A percentile compares a stretch with the other conserved stretches of the same genome.
phyloP scores from a whole-genome alignment of 2,797 vertebrate genomes.

The Mormyrops boulengeri region DNA sequence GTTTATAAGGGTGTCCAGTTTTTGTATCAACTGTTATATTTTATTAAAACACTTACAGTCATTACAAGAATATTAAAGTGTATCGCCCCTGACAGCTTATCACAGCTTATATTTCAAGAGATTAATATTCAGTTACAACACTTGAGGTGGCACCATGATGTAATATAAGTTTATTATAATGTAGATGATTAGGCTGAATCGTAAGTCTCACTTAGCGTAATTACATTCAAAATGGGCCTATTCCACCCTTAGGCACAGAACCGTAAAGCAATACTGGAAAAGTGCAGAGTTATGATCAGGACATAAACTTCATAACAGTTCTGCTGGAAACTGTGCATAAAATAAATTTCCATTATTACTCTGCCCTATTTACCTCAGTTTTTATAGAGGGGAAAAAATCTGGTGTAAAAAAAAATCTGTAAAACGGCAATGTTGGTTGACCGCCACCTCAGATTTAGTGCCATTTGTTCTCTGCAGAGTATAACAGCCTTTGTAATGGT shows the following conservation, averaged over 20 bases:
- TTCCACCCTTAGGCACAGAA: background rate
- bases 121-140: background rate
- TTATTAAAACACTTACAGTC: background rate
- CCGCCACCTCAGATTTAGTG: background rate
- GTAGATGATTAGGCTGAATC: background rate
- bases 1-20: background rate
- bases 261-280: background rate
- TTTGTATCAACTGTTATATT: background rate
- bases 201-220: background rate
- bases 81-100: background rate
- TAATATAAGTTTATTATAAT: background rate
- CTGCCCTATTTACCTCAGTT: background rate
- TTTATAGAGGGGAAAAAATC: background rate
- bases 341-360: background rate
- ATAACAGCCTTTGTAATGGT: background rate
- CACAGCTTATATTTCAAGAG: background rate
- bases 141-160: background rate
- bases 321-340: background rate
- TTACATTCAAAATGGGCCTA: background rate
- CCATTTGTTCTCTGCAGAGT: background rate
- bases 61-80: background rate
- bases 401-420: background rate
- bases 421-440: background rate
- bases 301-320: constrained; percentile 1
- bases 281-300: background rate